A percentile compares a stretch with the other conserved stretches of the same genome.
Evolutionary conservation across 2,797 vertebrate species (phyloP).

Genomic region (Zenarchopterus dispar): DNA sequence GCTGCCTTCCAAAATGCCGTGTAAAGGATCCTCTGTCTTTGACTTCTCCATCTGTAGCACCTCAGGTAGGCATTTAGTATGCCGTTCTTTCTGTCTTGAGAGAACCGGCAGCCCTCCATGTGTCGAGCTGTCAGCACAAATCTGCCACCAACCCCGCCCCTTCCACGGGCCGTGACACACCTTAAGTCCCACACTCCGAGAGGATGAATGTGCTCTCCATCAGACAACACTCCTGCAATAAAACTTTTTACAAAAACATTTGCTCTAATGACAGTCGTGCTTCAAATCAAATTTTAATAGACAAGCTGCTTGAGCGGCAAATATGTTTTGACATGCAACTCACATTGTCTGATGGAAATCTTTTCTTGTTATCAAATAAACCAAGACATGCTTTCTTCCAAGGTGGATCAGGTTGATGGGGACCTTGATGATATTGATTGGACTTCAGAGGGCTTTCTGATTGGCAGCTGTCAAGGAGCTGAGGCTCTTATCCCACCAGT

Average conservation of each 20-base stretch:
- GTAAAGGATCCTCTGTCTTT: slow-evolving; percentile 81
- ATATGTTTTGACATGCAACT: slow-evolving; percentile 51
- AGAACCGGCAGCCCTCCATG: slow-evolving; percentile 64
- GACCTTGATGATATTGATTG: slow-evolving; percentile 68
- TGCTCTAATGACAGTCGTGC: slow-evolving; percentile 18
- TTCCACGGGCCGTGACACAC: slow-evolving; percentile 67
- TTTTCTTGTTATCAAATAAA: slow-evolving; percentile 47
- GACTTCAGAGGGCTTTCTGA: slow-evolving; percentile 64
- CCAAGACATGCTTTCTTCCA: slow-evolving; percentile 52
- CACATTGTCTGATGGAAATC: slow-evolving; percentile 42
- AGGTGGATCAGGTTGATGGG: slow-evolving; percentile 50
- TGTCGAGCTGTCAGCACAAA: slow-evolving; percentile 75
- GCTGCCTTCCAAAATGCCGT: slow-evolving; percentile 77
- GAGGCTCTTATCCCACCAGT: slow-evolving; percentile 38
- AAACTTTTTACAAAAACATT: slow-evolving; percentile 45
- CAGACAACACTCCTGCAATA: slow-evolving; percentile 8
- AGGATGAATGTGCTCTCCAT: slow-evolving; percentile 37
- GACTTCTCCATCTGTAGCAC: slow-evolving; percentile 82
- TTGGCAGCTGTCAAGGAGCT: slow-evolving; percentile 73
- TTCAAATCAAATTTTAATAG: slow-evolving; percentile 44
- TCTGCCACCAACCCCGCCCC: slow-evolving; percentile 50
- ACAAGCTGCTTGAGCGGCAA: slow-evolving; percentile 43
- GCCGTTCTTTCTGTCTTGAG: slow-evolving; percentile 73
- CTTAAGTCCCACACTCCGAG: slow-evolving; percentile 65
- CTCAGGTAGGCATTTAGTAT: slow-evolving; percentile 81